A percentile compares a stretch with the other conserved stretches of the same genome.
Conservation (phyloP, 1,140 invertebrate species). For the Oscheius sp. region DNA sequence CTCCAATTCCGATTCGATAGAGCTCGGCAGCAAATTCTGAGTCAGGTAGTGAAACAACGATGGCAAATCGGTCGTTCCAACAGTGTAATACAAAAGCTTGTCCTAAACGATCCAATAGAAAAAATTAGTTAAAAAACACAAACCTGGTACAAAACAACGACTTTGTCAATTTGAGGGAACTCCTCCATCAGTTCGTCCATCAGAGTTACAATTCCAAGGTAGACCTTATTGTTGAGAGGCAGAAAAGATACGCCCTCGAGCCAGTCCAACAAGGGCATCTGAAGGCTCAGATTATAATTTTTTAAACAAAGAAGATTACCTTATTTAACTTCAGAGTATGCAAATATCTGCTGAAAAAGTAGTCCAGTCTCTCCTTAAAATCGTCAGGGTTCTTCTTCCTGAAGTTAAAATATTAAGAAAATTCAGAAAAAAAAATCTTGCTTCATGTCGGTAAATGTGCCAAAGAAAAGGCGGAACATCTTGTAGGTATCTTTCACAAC, state of each 20-base stretch:
- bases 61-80: slow-evolving; percentile 31
- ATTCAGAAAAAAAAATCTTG: slow-evolving; percentile 4
- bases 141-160: slow-evolving; percentile 38
- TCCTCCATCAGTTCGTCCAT: slow-evolving; percentile 36
- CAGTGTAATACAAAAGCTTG: slow-evolving; percentile 37
- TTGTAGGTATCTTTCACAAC: slow-evolving; percentile 36
- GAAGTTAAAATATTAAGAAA: background rate
- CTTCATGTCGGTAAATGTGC: slow-evolving; percentile 32
- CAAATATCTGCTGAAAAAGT: slow-evolving; percentile 37
- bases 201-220: slow-evolving; percentile 33
- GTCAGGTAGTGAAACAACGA: slow-evolving; percentile 38
- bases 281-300: background rate
- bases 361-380: slow-evolving; percentile 39
- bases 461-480: slow-evolving; percentile 44
- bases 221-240: slow-evolving; percentile 31
- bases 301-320: background rate
- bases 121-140: background rate
- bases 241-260: slow-evolving; percentile 41
- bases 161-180: slow-evolving; percentile 40
- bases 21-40: slow-evolving; percentile 39
- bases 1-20: slow-evolving; percentile 27
- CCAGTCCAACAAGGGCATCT: slow-evolving; percentile 42
- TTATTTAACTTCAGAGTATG: slow-evolving; percentile 22
- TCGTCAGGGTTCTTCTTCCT: slow-evolving; percentile 15
- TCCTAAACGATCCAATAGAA: slow-evolving; percentile 15